phyloP scores from a whole-genome alignment of 2,113 vertebrate species.

The Rana temporaria region DNA sequence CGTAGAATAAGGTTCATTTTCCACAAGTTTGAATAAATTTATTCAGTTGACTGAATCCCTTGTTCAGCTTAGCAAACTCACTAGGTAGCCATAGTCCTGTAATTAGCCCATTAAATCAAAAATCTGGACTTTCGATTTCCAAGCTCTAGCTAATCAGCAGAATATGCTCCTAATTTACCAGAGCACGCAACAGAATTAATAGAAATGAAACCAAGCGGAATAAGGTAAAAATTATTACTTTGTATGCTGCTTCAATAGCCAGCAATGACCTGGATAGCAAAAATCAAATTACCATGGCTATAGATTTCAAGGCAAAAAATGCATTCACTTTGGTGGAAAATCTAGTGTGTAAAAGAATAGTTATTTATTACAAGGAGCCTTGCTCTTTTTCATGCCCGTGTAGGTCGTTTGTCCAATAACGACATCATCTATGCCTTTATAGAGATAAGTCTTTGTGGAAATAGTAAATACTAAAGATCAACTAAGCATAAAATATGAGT shows the following conservation, averaged over 20 bases:
- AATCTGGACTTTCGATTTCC: constrained; percentile 84
- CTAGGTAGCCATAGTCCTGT: constrained; percentile 88
- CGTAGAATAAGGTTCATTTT: constrained; percentile 84
- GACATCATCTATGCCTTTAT: constrained; percentile 2
- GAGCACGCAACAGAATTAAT: constrained; percentile 81
- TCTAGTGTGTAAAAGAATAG: constrained; percentile 12
- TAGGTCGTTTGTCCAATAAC: constrained; percentile 15
- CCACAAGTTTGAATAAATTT: constrained; percentile 88
- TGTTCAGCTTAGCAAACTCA: constrained; percentile 84
- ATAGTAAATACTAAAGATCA: neutral
- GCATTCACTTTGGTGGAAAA: neutral
- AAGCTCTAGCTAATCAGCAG: constrained; percentile 82
- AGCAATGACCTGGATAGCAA: constrained; percentile 17
- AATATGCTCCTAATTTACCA: constrained; percentile 79
- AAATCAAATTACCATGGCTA: constrained; percentile 21
- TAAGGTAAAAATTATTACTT: constrained; percentile 42
- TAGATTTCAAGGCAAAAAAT: constrained; percentile 6
- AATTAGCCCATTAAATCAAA: constrained; percentile 87
- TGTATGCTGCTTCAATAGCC: neutral
- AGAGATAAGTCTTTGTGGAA: neutral
- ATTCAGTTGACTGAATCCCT: constrained; percentile 89
- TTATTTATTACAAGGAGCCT: neutral
- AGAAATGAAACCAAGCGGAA: constrained; percentile 74
- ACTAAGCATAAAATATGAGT: neutral
- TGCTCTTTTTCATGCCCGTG: constrained; percentile 12